A percentile compares a stretch with the other conserved stretches of the same genome.
Conservation (phyloP, 2,888 invertebrate genomes). For the Bimastos eiseni region DNA sequence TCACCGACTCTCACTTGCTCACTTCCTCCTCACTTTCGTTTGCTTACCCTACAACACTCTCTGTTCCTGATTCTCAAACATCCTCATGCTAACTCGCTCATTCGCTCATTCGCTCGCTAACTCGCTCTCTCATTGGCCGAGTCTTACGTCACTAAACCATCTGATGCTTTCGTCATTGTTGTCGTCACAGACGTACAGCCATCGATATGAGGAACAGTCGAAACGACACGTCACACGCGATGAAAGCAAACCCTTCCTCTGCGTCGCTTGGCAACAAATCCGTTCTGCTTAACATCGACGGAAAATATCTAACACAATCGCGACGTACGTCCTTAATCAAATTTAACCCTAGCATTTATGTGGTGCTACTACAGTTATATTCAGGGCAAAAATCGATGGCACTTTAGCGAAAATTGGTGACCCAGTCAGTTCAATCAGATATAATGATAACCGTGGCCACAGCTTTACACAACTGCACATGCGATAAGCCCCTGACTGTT, state of each 20-base stretch:
- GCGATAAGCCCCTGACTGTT: neutral
- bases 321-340: slow-evolving; percentile 23
- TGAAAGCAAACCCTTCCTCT: neutral
- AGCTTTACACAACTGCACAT: too few relatives aligned
- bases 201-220: slow-evolving; percentile 16
- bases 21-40: too few relatives aligned
- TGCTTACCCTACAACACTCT: too few relatives aligned
- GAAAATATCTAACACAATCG: slow-evolving; percentile 14
- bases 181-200: neutral
- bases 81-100: too few relatives aligned
- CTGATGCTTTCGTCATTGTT: neutral
- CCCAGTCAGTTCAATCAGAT: neutral
- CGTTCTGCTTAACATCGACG: slow-evolving; percentile 28
- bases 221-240: neutral
- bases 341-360: neutral
- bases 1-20: neutral
- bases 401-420: neutral
- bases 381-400: neutral
- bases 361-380: neutral
- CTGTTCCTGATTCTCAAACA: too few relatives aligned
- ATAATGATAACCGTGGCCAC: too few relatives aligned
- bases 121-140: neutral
- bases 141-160: neutral
- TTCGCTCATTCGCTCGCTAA: neutral
- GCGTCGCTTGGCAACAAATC: slow-evolving; percentile 25